Base-by-base conservation (phyloP, 2,888 invertebrate genomes). In the Neocrepidodera transversa region DNA sequence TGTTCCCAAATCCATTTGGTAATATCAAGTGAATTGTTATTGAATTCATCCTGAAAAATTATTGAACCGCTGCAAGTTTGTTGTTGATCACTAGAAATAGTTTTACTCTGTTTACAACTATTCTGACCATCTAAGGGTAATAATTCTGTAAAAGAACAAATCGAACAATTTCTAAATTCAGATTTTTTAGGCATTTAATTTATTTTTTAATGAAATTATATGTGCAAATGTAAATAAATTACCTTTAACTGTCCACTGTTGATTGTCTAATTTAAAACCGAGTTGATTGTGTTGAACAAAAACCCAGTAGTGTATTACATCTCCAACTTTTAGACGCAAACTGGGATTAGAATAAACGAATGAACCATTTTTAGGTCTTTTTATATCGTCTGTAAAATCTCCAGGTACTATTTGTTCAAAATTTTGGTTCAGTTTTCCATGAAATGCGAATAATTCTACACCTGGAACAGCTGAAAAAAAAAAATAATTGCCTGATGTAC, bases 21-120 rank as follows among this genome's bases (percentile, higher is more conserved):
- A 26, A 35, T 26, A 58, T 68, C 45, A 14, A 66, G 42, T 2
- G 16, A 7, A 16, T 52, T 23, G 47, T 32, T 40, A 52, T 83
- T 78, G 69, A 90, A 90, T 55, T 82, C 78, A 49, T 90, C 89
- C 45, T 86, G 83, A 64, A 90, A 86, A 54, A 90, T 76, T 0
- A 83, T 74, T 59, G 82, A 77, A 30, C 60, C 42, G 35, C 30
- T 57, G 42, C 70, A 70, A 6, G 64, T 35, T n/a, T 11, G 35
- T 0, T 83, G 83, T 8, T 79, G 76, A 71, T 85, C 85, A 0
- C 78, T 78, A 2, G 59, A 40, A 45, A 36, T 30, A n/a, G 65
- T 65, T 8, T 42, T 50, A 55, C 62, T 58, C 16, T 11, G 11
- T 8, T 45, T 13, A 51, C 51, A 64, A 14, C 10, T 56, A 6